Evolutionary conservation across 2,113 vertebrate species (phyloP).

Genomic region (Gallinago media): DNA sequence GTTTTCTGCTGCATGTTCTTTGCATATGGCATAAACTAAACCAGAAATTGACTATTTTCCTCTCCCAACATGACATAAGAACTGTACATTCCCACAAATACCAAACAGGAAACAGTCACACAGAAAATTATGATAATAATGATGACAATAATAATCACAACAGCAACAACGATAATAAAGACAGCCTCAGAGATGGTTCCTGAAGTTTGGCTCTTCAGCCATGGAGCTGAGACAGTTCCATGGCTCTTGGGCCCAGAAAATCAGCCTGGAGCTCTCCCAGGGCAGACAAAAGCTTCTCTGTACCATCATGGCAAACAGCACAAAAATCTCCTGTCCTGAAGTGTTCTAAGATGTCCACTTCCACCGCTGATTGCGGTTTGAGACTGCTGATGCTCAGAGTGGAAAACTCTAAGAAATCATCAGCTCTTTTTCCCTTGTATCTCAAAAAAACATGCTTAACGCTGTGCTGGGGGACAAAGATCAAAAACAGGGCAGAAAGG

Average conservation of each 20-base stretch:
- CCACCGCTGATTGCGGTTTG: not conserved
- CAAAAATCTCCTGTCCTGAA: not conserved
- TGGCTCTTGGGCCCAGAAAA: not conserved
- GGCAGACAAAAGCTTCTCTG: not conserved
- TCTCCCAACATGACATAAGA: not conserved
- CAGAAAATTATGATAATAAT: not conserved
- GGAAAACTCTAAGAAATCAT: not conserved
- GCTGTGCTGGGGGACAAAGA: not conserved
- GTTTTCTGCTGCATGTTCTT: not conserved
- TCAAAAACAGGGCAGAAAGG: not conserved
- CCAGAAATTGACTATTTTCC: not conserved
- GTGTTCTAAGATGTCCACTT: not conserved
- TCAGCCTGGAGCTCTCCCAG: not conserved
- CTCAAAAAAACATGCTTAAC: not conserved
- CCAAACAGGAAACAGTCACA: not conserved
- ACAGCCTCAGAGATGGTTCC: not conserved
- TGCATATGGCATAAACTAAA: not conserved
- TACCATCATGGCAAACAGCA: not conserved
- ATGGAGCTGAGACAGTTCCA: rapidly evolving
- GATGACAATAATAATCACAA: not conserved
- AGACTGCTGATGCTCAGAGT: not conserved
- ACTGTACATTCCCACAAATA: not conserved
- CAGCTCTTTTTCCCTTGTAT: not conserved
- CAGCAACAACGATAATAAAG: not conserved
- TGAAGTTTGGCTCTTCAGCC: not conserved